Evolutionary conservation across 2,797 vertebrate species (phyloP).

Genomic region (Falco peregrinus): DNA sequence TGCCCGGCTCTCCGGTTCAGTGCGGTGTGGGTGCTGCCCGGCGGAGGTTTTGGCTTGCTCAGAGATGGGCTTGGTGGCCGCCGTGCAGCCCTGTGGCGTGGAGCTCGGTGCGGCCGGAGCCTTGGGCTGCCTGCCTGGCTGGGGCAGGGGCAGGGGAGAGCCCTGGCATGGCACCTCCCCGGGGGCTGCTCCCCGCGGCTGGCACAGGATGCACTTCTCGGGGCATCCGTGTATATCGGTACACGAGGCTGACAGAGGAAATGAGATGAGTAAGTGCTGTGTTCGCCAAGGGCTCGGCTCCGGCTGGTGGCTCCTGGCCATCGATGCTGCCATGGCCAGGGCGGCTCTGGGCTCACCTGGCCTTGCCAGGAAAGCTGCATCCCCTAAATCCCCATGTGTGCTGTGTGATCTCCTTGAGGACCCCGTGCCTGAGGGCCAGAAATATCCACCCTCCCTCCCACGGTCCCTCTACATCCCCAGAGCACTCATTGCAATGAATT

Average conservation of each 20-base stretch:
- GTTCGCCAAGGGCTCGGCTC: not conserved
- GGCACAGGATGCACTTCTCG: not conserved
- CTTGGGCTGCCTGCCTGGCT: rapidly evolving
- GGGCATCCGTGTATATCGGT: not conserved
- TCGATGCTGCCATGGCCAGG: not conserved
- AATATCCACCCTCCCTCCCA: not conserved
- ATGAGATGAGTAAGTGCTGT: not conserved
- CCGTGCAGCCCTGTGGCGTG: not conserved
- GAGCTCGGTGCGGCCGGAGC: too few species aligned
- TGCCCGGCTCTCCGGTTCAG: not conserved
- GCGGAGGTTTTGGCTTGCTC: not conserved
- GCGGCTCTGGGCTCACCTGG: not conserved
- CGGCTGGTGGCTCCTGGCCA: not conserved
- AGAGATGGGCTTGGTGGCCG: not conserved
- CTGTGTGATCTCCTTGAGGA: not conserved
- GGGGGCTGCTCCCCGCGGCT: not conserved
- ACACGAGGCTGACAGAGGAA: not conserved
- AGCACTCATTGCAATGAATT: not conserved
- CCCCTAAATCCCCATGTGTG: rapidly evolving
- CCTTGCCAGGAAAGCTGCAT: not conserved
- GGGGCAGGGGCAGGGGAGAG: not conserved
- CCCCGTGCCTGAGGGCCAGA: not conserved
- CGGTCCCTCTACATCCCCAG: not conserved
- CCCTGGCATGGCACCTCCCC: rapidly evolving
- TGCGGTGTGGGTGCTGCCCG: not conserved